A percentile compares a stretch with the other conserved stretches of the same genome.
Evolutionary conservation across 2,797 vertebrate genomes (phyloP).

Genomic region (Synaphobranchus kaupii): DNA sequence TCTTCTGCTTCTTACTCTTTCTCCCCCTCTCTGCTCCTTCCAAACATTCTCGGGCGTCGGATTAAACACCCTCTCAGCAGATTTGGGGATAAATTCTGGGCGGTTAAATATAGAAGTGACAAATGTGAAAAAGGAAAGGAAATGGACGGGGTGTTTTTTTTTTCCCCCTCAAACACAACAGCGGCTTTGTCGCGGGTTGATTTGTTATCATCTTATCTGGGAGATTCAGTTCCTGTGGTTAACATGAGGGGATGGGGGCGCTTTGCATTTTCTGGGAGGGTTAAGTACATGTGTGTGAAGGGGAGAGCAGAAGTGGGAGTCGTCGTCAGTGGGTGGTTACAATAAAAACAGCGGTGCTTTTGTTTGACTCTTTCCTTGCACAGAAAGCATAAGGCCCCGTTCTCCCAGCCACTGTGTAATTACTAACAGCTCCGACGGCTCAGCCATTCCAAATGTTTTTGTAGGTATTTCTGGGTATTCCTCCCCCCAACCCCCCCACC

Average conservation of each 20-base stretch:
- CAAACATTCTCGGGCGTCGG: not conserved
- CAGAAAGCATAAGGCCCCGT: conserved; percentile 35
- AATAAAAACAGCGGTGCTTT: conserved; percentile 44
- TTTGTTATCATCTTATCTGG: conserved; percentile 30
- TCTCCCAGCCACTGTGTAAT: conserved; percentile 44
- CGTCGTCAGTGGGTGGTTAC: not conserved
- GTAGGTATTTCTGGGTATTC: conserved; percentile 38
- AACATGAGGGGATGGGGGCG: conserved; percentile 20
- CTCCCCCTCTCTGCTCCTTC: not conserved
- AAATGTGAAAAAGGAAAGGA: conserved; percentile 20
- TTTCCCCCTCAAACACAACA: conserved; percentile 6
- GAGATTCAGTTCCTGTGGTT: conserved; percentile 32
- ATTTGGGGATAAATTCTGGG: conserved; percentile 18
- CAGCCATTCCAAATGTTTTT: conserved; percentile 40
- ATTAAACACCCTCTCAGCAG: conserved; percentile 28
- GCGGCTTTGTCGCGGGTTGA: conserved; percentile 29
- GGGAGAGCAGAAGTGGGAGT: not conserved
- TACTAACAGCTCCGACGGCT: conserved; percentile 44
- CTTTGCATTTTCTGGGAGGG: conserved; percentile 21
- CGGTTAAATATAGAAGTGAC: conserved; percentile 37
- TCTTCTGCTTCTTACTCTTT: not conserved
- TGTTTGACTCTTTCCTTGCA: conserved; percentile 37
- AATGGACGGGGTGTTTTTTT: not conserved
- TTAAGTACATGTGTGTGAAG: conserved; percentile 29
- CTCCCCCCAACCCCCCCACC: conserved; percentile 1